Evolutionary conservation across 2,888 invertebrate species (phyloP).

Genomic region (Cryptus armator): DNA sequence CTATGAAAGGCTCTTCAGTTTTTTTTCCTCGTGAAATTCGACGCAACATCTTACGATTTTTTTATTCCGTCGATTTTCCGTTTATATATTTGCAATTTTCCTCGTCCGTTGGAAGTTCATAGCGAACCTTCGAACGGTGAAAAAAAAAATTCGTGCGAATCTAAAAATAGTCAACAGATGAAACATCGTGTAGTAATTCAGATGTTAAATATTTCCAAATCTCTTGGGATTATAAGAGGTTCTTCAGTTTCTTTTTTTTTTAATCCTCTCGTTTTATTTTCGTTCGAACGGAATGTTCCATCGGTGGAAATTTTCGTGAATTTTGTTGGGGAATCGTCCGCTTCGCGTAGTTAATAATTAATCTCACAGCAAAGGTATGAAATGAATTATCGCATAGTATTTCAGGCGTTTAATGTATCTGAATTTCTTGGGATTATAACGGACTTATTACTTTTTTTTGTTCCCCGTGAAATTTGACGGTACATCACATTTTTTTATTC

Average conservation of each 20-base stretch:
- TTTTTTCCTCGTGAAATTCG: neutral
- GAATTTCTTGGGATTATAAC: neutral
- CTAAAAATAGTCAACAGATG: neutral
- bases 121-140: too few species aligned
- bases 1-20: neutral
- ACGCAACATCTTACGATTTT: neutral
- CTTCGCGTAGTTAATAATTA: neutral
- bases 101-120: too few species aligned
- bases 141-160: neutral
- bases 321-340: neutral
- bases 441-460: too few species aligned
- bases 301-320: neutral
- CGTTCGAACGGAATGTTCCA: neutral
- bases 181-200: neutral
- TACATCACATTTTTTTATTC: too few species aligned
- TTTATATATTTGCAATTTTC: neutral
- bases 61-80: neutral
- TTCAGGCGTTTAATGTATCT: neutral
- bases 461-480: too few species aligned
- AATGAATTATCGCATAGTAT: neutral
- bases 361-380: neutral
- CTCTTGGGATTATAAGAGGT: neutral
- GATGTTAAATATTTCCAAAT: slow-evolving; percentile 9
- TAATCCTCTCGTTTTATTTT: neutral
- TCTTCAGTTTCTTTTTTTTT: neutral